Conservation (phyloP, 2,888 invertebrate genomes). For the Drosophila birchii region DNA sequence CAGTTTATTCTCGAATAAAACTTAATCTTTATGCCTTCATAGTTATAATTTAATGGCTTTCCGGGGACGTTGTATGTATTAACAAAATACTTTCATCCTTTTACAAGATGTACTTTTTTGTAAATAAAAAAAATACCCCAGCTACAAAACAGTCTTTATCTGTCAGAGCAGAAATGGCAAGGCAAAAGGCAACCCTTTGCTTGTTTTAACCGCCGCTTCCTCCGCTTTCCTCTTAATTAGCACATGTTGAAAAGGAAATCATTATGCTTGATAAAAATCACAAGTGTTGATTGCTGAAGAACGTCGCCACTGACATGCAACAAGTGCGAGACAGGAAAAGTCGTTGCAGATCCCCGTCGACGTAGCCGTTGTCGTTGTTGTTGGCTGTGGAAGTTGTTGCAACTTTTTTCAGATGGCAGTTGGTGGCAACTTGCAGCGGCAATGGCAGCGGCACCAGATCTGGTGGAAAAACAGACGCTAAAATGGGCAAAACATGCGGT, state of each 20-base stretch:
- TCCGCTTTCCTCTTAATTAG: conserved; percentile 64
- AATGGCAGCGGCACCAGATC: conserved; percentile 38
- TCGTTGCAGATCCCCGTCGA: conserved; percentile 37
- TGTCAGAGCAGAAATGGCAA: not conserved
- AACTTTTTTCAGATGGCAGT: conserved; percentile 50
- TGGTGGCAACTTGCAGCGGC: conserved; percentile 44
- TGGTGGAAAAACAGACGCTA: conserved; percentile 70
- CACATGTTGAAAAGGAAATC: conserved; percentile 82
- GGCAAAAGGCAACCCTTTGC: conserved; percentile 17
- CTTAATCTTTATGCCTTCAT: not conserved
- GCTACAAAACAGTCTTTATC: conserved; percentile 3
- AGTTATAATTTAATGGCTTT: not conserved
- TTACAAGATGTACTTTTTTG: not conserved
- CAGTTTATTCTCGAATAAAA: not conserved
- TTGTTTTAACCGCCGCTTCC: conserved; percentile 12
- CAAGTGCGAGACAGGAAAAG: conserved; percentile 80
- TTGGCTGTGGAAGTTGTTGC: conserved; percentile 38
- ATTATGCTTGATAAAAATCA: conserved; percentile 80
- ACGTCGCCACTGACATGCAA: conserved; percentile 57
- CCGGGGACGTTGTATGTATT: not conserved
- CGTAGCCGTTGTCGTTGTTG: conserved; percentile 30
- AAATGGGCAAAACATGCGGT: conserved; percentile 81
- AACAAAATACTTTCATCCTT: conserved; percentile 3
- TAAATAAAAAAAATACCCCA: not conserved
- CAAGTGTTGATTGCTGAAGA: conserved; percentile 78